These are phyloP conservation scores for Typhlomys cinereus DNA, from an alignment of 2,113 vertebrate genomes.

Conservation along the genomic window DNA sequence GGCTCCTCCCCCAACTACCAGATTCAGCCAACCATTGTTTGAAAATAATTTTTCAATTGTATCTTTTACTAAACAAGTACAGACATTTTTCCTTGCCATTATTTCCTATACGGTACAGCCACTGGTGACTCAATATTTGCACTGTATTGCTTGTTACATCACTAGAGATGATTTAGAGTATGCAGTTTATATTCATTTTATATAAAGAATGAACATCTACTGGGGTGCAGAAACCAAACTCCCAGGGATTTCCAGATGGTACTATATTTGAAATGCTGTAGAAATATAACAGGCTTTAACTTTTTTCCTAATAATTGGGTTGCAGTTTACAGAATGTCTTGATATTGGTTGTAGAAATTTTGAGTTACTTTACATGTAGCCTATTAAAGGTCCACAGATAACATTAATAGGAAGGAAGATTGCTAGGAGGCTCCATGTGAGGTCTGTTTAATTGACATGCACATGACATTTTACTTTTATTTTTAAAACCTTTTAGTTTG, in stretches of 20 bases:
- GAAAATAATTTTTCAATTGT: neutral
- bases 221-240: neutral
- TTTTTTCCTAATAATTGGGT: neutral
- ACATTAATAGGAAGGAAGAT: too few relatives aligned
- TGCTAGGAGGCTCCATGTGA: too few relatives aligned
- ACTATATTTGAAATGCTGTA: conserved; percentile 6
- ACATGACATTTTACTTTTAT: neutral
- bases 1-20: neutral
- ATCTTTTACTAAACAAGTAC: neutral
- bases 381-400: neutral
- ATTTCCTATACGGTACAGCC: neutral
- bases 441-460: neutral
- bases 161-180: neutral
- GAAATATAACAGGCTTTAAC: neutral
- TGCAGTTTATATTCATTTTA: neutral
- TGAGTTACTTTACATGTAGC: conserved; percentile 15
- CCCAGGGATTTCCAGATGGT: neutral
- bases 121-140: neutral
- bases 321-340: neutral
- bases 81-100: neutral
- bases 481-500: neutral
- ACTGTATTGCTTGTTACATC: neutral
- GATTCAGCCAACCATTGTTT: neutral
- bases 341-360: conserved; percentile 22
- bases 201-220: neutral